These are phyloP conservation scores for Desmodus rotundus DNA, from an alignment of 2,113 vertebrate species.

Conservation along the genomic window DNA sequence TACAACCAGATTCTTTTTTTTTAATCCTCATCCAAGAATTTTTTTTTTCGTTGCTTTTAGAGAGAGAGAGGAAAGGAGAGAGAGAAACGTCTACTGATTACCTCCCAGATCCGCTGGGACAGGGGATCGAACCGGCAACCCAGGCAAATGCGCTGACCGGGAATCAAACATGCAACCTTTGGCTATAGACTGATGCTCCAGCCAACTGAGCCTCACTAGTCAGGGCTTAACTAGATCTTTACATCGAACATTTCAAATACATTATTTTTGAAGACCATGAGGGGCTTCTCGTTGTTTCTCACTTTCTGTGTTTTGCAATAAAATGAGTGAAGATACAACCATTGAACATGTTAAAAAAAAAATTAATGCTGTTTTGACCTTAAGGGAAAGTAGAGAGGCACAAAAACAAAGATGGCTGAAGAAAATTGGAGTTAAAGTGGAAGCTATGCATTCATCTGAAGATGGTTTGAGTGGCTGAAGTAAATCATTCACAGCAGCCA, in stretches of 20 bases:
- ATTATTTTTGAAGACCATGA: conserved; percentile 6
- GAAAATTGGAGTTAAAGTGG: background rate
- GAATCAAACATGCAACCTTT: no score
- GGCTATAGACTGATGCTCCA: no score
- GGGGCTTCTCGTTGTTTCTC: background rate
- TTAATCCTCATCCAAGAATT: no score
- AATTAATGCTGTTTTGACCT: background rate
- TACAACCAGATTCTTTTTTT: background rate
- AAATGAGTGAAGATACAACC: background rate
- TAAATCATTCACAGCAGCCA: background rate
- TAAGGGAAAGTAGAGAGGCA: background rate
- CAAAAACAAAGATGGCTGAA: conserved; percentile 1
- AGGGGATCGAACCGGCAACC: no score
- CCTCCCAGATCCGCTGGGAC: no score
- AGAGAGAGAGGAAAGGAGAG: no score
- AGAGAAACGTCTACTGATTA: no score
- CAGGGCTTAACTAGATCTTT: conserved; percentile 10
- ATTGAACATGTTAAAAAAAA: conserved; percentile 26
- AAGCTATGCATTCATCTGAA: background rate
- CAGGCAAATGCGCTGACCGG: no score
- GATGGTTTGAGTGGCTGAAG: background rate
- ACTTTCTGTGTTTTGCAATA: conserved; percentile 39
- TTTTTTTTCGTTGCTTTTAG: no score
- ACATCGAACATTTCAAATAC: background rate
- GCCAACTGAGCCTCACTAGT: no score